phyloP scores from a whole-genome alignment of 2,797 vertebrate genomes.

The Brotula barbata region DNA sequence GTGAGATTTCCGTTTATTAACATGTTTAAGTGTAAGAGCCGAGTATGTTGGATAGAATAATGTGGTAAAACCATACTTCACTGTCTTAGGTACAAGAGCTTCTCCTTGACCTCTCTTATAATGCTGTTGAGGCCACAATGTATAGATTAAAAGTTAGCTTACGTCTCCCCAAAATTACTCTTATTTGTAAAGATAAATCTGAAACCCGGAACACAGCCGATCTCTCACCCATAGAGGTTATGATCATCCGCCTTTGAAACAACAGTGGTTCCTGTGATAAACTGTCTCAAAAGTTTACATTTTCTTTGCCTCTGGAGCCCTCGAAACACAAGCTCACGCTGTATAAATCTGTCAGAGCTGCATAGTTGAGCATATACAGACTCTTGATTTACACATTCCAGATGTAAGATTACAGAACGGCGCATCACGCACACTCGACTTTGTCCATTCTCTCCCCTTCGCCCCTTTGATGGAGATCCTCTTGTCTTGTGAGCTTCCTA shows the following conservation, averaged over 20 bases:
- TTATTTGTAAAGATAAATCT: constrained; percentile 39
- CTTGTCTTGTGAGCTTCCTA: constrained; percentile 52
- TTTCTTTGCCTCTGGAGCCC: constrained; percentile 73
- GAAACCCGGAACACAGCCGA: constrained; percentile 48
- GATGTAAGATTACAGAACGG: constrained; percentile 76
- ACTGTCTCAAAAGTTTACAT: constrained; percentile 76
- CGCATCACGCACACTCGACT: constrained; percentile 61
- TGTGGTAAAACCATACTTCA: not conserved
- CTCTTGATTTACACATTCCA: constrained; percentile 81
- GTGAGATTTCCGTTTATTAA: too few relatives aligned
- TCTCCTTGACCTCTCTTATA: constrained; percentile 15
- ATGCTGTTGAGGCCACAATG: not conserved
- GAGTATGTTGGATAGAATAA: too few relatives aligned
- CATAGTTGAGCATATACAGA: constrained; percentile 75
- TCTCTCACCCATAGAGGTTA: constrained; percentile 62
- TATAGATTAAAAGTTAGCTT: not conserved
- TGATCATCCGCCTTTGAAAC: constrained; percentile 61
- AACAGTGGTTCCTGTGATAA: constrained; percentile 62
- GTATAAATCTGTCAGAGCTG: constrained; percentile 80
- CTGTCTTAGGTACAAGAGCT: not conserved
- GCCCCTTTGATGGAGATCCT: constrained; percentile 62
- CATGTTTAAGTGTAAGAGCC: too few relatives aligned
- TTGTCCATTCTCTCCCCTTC: constrained; percentile 40
- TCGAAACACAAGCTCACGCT: constrained; percentile 72
- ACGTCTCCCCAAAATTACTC: constrained; percentile 18